Evolutionary conservation across 2,113 vertebrate species (phyloP).

Genomic region (Phrynosoma blainvillii): DNA sequence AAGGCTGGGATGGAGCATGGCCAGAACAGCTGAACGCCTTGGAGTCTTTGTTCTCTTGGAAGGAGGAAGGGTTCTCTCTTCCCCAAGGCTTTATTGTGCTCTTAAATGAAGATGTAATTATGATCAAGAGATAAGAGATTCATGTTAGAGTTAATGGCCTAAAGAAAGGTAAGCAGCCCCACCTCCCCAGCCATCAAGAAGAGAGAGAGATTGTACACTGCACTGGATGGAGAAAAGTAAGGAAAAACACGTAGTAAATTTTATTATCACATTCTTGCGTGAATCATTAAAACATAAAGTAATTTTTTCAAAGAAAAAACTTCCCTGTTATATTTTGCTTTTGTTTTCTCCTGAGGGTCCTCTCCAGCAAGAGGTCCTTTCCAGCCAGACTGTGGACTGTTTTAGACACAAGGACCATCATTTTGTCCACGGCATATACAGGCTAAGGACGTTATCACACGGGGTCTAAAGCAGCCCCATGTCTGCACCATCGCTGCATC

Average conservation of each 20-base stretch:
- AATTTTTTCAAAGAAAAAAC: neutral
- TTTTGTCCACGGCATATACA: too few relatives aligned
- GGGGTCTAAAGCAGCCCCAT: too few relatives aligned
- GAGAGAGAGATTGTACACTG: constrained; percentile 23
- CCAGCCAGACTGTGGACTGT: neutral
- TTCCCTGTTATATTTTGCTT: neutral
- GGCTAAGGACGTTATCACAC: too few relatives aligned
- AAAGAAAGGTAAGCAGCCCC: constrained; percentile 43
- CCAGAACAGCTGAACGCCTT: constrained; percentile 64
- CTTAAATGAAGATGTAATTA: constrained; percentile 59
- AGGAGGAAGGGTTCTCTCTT: constrained; percentile 57
- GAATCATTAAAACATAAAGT: neutral
- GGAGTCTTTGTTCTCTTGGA: constrained; percentile 57
- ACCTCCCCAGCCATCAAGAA: constrained; percentile 28
- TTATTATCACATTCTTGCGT: neutral
- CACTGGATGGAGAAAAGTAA: neutral
- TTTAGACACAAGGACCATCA: neutral
- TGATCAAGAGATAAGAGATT: constrained; percentile 57
- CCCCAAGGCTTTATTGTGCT: constrained; percentile 59
- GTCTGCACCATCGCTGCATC: too few relatives aligned
- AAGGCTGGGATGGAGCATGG: constrained; percentile 53
- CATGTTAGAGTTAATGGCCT: constrained; percentile 57
- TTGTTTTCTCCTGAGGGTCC: neutral
- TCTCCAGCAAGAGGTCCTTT: neutral
- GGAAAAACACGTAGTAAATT: neutral